phyloP scores from a whole-genome alignment of 2,888 invertebrate genomes.

The Drosophila pseudotakahashii region DNA sequence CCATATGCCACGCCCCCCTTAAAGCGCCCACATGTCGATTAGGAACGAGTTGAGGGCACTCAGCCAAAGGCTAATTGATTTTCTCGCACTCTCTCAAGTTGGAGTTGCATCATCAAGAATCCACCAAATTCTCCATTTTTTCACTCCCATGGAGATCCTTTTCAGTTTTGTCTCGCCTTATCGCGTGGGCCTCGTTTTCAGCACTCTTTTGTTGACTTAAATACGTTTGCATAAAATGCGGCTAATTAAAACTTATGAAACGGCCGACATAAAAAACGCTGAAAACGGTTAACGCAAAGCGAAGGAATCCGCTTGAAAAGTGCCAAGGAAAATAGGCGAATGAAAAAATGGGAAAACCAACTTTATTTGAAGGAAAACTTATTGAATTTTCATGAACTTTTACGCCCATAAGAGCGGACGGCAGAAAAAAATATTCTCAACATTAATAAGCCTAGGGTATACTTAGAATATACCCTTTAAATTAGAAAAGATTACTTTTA shows the following conservation, averaged over 20 bases:
- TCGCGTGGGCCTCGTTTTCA: slow-evolving; percentile 29
- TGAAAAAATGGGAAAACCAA: slow-evolving; percentile 42
- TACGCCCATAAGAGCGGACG: slow-evolving; percentile 1
- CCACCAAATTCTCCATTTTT: slow-evolving; percentile 1
- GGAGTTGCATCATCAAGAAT: slow-evolving; percentile 1
- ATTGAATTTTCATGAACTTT: slow-evolving; percentile 72
- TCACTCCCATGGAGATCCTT: slow-evolving; percentile 2
- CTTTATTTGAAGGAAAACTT: slow-evolving; percentile 60
- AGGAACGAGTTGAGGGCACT: slow-evolving; percentile 19
- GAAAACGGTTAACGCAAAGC: slow-evolving; percentile 36
- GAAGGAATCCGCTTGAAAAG: slow-evolving; percentile 28
- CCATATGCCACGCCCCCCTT: neutral
- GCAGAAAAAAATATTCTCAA: neutral
- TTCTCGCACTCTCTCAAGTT: slow-evolving; percentile 53
- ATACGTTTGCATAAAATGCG: slow-evolving; percentile 73
- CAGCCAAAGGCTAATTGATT: slow-evolving; percentile 64
- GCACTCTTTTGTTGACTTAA: slow-evolving; percentile 56
- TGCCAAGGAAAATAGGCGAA: slow-evolving; percentile 26
- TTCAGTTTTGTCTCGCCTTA: slow-evolving; percentile 8
- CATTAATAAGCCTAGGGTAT: neutral
- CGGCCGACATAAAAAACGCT: slow-evolving; percentile 22
- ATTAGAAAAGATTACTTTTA: neutral
- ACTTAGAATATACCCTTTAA: neutral
- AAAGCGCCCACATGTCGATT: slow-evolving; percentile 27
- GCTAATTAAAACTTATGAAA: slow-evolving; percentile 75